phyloP scores from a whole-genome alignment of 2,888 invertebrate species.

The Drosophila mulleri region DNA sequence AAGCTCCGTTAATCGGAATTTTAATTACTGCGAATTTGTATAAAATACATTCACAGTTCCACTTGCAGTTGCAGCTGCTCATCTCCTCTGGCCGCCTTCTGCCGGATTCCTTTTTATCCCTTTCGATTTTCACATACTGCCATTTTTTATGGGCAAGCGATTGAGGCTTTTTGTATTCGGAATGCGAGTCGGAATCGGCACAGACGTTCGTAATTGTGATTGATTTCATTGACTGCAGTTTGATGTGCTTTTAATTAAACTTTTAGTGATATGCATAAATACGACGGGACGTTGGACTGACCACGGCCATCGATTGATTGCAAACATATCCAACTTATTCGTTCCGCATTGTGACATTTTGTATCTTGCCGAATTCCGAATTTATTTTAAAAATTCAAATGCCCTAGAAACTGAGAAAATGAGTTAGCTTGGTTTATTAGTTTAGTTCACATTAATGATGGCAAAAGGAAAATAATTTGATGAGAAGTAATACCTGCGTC shows the following conservation, averaged over 20 bases:
- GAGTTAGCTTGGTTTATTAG: not conserved
- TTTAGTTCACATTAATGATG: not conserved
- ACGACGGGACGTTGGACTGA: slow-evolving; percentile 11
- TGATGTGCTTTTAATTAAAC: slow-evolving; percentile 80
- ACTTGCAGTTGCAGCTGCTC: not conserved
- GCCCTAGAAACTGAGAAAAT: not conserved
- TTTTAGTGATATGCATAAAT: slow-evolving; percentile 71
- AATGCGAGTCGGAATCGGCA: not conserved
- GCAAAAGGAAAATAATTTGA: no score
- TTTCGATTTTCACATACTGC: slow-evolving; percentile 49
- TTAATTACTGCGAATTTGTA: slow-evolving; percentile 81
- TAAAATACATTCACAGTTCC: slow-evolving; percentile 18
- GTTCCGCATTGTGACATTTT: not conserved
- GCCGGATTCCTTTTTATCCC: slow-evolving; percentile 43
- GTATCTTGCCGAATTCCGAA: not conserved
- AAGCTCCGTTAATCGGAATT: slow-evolving; percentile 75
- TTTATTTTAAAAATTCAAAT: slow-evolving; percentile 1
- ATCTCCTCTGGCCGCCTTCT: slow-evolving; percentile 3
- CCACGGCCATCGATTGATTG: slow-evolving; percentile 28
- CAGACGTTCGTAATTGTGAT: slow-evolving; percentile 68
- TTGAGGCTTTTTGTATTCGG: slow-evolving; percentile 5
- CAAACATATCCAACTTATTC: slow-evolving; percentile 23
- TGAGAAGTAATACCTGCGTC: no score
- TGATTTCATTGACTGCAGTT: slow-evolving; percentile 68
- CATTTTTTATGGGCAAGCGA: slow-evolving; percentile 17